These are phyloP conservation scores for Sternarchorhynchus goeldii DNA, from an alignment of 2,797 vertebrate genomes.

Conservation along the genomic window DNA sequence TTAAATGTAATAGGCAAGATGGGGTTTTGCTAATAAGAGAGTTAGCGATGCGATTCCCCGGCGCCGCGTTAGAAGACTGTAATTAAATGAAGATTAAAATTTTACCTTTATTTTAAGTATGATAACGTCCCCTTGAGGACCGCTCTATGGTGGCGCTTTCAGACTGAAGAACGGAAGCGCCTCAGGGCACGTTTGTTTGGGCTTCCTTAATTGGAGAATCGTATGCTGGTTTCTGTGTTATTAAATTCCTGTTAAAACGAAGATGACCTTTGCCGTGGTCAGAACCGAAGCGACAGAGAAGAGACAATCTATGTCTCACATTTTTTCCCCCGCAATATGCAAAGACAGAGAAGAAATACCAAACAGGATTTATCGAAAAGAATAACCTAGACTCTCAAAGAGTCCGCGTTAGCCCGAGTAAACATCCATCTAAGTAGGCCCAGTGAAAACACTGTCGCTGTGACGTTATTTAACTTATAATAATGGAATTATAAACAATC, in stretches of 20 bases:
- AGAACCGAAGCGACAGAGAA: constrained; percentile 61
- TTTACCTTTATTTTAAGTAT: constrained; percentile 71
- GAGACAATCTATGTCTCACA: constrained; percentile 65
- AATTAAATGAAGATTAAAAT: constrained; percentile 67
- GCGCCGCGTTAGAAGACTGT: constrained; percentile 42
- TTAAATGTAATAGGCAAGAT: too few species aligned
- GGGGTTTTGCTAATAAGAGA: too few species aligned
- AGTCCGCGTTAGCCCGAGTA: too few species aligned
- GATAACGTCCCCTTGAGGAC: constrained; percentile 68
- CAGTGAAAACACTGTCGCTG: too few species aligned
- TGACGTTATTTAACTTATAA: too few species aligned
- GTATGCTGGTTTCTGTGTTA: constrained; percentile 77
- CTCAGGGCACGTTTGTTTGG: constrained; percentile 79
- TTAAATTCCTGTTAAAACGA: constrained; percentile 78
- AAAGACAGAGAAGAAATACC: not conserved
- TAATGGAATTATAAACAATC: too few species aligned
- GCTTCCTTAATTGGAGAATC: constrained; percentile 79
- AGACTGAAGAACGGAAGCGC: constrained; percentile 63
- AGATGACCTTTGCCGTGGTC: constrained; percentile 78
- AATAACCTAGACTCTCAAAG: too few species aligned
- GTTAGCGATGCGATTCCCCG: constrained; percentile 34
- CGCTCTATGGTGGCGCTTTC: constrained; percentile 54
- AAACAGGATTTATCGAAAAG: not conserved
- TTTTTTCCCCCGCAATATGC: constrained; percentile 13
- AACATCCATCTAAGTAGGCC: too few species aligned